Percentiles rank a stretch among this genome's conserved stretches.
phyloP scores from a whole-genome alignment of 2,888 invertebrate species.

The Cryptophagus acutangulus region DNA sequence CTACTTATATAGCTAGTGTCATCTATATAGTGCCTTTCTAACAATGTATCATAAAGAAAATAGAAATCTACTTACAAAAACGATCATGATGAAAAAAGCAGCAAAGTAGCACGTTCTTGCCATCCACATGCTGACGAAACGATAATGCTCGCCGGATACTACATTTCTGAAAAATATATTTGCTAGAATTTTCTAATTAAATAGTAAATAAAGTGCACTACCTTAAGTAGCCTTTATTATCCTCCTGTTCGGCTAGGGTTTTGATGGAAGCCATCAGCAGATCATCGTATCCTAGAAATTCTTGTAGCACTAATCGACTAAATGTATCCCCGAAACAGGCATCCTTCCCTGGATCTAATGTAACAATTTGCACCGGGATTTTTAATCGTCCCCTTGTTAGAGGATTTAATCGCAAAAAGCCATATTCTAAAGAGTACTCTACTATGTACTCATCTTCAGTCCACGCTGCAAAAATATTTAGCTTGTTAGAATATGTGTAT shows the following conservation, averaged over 20 bases:
- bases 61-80: slow-evolving; percentile 92
- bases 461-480: slow-evolving; percentile 31
- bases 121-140: slow-evolving; percentile 97
- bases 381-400: slow-evolving; percentile 80
- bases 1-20: no score
- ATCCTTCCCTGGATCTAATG: slow-evolving; percentile 81
- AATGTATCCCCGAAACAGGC: slow-evolving; percentile 92
- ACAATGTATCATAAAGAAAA: no score
- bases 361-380: slow-evolving; percentile 85
- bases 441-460: slow-evolving; percentile 92
- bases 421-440: slow-evolving; percentile 96
- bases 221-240: slow-evolving; percentile 92
- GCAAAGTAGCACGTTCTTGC: slow-evolving; percentile 91
- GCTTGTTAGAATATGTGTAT: no score
- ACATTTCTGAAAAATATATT: slow-evolving; percentile 87
- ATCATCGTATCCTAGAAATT: slow-evolving; percentile 96
- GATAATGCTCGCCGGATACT: slow-evolving; percentile 96
- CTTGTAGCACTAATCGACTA: slow-evolving; percentile 83
- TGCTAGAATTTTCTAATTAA: slow-evolving; percentile 8
- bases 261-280: slow-evolving; percentile 95
- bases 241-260: slow-evolving; percentile 89
- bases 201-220: slow-evolving; percentile 36
- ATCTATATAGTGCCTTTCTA: slow-evolving; percentile 25
- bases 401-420: slow-evolving; percentile 85
- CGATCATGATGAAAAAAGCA: slow-evolving; percentile 94